Evolutionary conservation across 2,888 invertebrate species (phyloP).

Genomic region (Atrina japonica): DNA sequence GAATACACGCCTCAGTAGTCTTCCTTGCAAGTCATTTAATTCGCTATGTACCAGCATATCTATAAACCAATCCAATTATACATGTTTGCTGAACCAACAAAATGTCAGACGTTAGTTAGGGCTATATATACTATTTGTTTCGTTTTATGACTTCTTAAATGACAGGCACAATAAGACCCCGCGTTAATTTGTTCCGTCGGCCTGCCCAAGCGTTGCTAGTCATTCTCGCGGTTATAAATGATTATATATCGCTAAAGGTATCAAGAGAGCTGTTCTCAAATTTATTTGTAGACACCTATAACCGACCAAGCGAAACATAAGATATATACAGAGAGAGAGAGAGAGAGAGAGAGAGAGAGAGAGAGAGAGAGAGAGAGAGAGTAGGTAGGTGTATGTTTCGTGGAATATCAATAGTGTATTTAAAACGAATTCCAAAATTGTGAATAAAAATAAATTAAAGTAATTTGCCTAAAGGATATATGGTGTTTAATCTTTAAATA

Average conservation of each 20-base stretch:
- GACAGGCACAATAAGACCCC: conserved; percentile 27
- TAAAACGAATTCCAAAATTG: too few relatives aligned
- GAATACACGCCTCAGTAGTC: conserved; percentile 2
- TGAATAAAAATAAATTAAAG: too few relatives aligned
- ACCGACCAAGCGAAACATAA: too few relatives aligned
- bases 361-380: conserved; percentile 4
- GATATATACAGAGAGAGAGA: too few relatives aligned
- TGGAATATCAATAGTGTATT: too few relatives aligned
- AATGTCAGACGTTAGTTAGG: conserved; percentile 31
- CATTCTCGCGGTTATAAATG: conserved; percentile 6
- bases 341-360: conserved; percentile 9
- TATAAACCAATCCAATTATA: conserved; percentile 22
- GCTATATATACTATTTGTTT: conserved; percentile 9
- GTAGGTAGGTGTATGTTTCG: too few relatives aligned
- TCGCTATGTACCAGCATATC: conserved; percentile 6
- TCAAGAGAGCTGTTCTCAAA: conserved; percentile 17
- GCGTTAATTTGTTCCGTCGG: conserved; percentile 28
- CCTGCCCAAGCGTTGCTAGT: conserved; percentile 13
- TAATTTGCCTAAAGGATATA: too few relatives aligned
- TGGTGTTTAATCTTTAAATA: too few relatives aligned
- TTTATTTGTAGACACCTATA: conserved; percentile 24
- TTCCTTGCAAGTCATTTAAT: conserved; percentile 16
- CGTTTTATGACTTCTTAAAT: conserved; percentile 26
- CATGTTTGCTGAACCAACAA: conserved; percentile 17
- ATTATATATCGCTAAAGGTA: conserved; percentile 28